These are phyloP conservation scores for Patiria pectinifera DNA, from an alignment of 53 echinoderm and acorn worm genomes.

Conservation along the genomic window DNA sequence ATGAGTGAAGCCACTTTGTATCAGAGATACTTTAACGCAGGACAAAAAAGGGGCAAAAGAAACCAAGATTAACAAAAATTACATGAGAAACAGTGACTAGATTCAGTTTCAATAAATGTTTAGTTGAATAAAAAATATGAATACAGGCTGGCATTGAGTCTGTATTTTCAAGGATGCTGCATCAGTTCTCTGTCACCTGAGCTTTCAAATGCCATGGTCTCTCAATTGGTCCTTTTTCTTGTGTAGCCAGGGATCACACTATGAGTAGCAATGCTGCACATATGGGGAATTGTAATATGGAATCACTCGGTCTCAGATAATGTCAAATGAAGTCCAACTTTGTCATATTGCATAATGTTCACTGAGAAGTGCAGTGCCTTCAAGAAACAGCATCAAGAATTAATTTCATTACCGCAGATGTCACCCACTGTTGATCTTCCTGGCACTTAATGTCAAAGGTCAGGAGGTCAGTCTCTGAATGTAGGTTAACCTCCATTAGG, in stretches of 20 bases:
- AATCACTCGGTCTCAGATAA: background rate
- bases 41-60: too few relatives aligned
- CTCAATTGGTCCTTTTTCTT: background rate
- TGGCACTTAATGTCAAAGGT: constrained; percentile 59
- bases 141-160: background rate
- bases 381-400: constrained; percentile 10
- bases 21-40: too few relatives aligned
- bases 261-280: background rate
- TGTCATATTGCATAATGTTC: background rate
- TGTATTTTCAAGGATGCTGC: too few relatives aligned
- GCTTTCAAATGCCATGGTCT: too few relatives aligned
- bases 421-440: constrained; percentile 16
- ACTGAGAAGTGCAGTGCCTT: constrained; percentile 26
- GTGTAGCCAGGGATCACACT: background rate
- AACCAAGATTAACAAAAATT: too few relatives aligned
- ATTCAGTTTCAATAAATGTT: background rate
- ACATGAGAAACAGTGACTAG: background rate
- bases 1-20: too few relatives aligned
- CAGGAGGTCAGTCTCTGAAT: constrained; percentile 43
- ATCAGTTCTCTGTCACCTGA: too few relatives aligned
- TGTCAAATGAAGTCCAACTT: background rate
- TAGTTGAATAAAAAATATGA: background rate
- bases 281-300: background rate
- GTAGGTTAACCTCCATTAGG: constrained; percentile 43
- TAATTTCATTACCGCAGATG: constrained; percentile 17